Evolutionary conservation across 2,797 vertebrate genomes (phyloP).

Genomic region (Danio tinwini): DNA sequence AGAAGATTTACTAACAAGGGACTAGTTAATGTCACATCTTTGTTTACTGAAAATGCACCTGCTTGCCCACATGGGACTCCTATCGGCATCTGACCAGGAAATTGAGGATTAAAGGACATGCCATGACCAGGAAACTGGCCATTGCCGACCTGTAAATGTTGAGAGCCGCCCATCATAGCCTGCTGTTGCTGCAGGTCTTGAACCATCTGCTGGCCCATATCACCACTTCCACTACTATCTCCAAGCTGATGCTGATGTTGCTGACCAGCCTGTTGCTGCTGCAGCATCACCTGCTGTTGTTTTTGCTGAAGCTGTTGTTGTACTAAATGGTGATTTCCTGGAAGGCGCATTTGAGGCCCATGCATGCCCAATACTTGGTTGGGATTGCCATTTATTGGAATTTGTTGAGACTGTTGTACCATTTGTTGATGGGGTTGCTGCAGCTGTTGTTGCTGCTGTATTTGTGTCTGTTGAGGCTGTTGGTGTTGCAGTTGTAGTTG

Average conservation of each 20-base stretch:
- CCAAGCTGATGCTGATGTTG: conserved; percentile 84
- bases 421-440: conserved; percentile 78
- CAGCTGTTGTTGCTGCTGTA: conserved; percentile 70
- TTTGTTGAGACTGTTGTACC: conserved; percentile 70
- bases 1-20: conserved; percentile 95
- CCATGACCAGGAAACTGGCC: conserved; percentile 92
- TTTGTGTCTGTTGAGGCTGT: conserved; percentile 81
- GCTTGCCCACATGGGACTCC: conserved; percentile 89
- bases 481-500: conserved; percentile 79
- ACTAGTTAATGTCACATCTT: conserved; percentile 96
- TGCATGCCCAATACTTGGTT: conserved; percentile 93
- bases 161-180: conserved; percentile 85
- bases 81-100: conserved; percentile 85
- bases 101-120: conserved; percentile 88
- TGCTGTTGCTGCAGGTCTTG: conserved; percentile 89
- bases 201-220: conserved; percentile 89
- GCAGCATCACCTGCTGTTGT: conserved; percentile 75
- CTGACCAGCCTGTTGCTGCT: conserved; percentile 77
- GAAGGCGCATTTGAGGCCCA: conserved; percentile 89
- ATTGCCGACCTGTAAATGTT: conserved; percentile 94
- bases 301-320: conserved; percentile 81
- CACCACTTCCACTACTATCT: conserved; percentile 78
- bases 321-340: conserved; percentile 76
- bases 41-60: conserved; percentile 90
- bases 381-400: conserved; percentile 86